Evolutionary conservation across 2,797 vertebrate species (phyloP), one percentile per base, ranked within the genome.

Genomic region (Lithobates pipiens): DNA sequence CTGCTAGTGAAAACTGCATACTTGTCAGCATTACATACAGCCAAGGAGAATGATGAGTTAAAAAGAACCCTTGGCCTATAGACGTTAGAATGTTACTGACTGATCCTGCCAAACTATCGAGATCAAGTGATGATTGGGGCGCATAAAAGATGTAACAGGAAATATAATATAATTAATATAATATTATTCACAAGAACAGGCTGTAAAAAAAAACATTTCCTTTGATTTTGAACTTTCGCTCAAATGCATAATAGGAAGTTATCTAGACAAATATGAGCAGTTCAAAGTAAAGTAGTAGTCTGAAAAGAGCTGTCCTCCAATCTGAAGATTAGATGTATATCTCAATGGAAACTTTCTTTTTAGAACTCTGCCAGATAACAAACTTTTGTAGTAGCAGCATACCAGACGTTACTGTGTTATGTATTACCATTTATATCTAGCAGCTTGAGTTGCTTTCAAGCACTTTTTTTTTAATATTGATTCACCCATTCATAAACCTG

Each of bases 271-370:
- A 44, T 71, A 44, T n/a, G 57, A 73, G n/a, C 10, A 74, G 54
- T 42, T 82, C 80, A 82, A 82, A 82, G 80, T 10, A 29, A 57
- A 23, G 0, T 18, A 80, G 32, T 29, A 73, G 65, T 27, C 27
- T 15, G 18, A 44, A 42, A 73, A n/a, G 39, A 73, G 36, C 18
- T 71, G 34, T 71, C 46, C 13, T 36, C 77, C 65, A 50, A 54
- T 32, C 42, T 79, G 13, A 79, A 67, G 39, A 79, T 68, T 44
- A 78, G 44, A 69, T 80, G 8, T 54, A 27, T 46, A 72, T 81
- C 79, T 71, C 23, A 54, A 72, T 25, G 79, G 61, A 72, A 25
- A 81, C 10, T 10, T 36, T 42, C 46, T 39, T 25, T 23, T 54
- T 11, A 72, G 34, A 25, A 81, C 32, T 44, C 21, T 46, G 5